Evolutionary conservation across 1,140 invertebrate species (phyloP), one percentile per base, ranked within the genome.

Genomic region (Camponotus pennsylvanicus): DNA sequence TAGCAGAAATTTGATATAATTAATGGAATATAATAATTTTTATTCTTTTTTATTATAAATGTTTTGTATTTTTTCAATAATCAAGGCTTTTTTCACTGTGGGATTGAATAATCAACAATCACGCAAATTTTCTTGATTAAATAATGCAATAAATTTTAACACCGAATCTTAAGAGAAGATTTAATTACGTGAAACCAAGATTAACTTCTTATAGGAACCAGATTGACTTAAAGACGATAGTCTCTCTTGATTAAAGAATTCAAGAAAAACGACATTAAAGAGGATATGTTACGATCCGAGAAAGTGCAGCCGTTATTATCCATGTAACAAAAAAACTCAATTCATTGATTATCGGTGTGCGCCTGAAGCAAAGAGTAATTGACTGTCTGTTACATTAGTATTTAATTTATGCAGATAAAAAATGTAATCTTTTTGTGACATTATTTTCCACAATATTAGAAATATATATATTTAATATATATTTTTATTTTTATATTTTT

Each of bases 221-320:
- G 15, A 71, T 45, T 34, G 64, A 37, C 45, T 5, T 67, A 57
- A 42, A 27, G 9, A 70, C 37, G 34, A 52, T 13, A 70, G 42
- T 80, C 70, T 73, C 7, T 73, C 55, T 73, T 82, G 52, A 82
- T 82, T 82, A 82, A 82, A 82, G 67, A 82, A 82, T 59, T 18
- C 0, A 45, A 71, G 67, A 82, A 71, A 82, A 18, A 4, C 13
- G 40, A 61, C 6, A 59, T 73, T 82, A 82, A 82, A 82, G 79
- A 59, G 55, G 67, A 82, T 13, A 4, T 73, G 18, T 82, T 57
- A 82, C 37, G 3, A 70, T 57, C 34, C 55, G 9, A 59, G 18
- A n/a, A 76, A 5, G 37, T 37, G 52, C n/a, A 27, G 32, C 40
- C 21, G 66, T 42, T 82, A 37, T 82, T 59, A 18, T 59, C 4